phyloP scores from a whole-genome alignment of 2,797 vertebrate genomes.

The Sebastes taczanowskii region DNA sequence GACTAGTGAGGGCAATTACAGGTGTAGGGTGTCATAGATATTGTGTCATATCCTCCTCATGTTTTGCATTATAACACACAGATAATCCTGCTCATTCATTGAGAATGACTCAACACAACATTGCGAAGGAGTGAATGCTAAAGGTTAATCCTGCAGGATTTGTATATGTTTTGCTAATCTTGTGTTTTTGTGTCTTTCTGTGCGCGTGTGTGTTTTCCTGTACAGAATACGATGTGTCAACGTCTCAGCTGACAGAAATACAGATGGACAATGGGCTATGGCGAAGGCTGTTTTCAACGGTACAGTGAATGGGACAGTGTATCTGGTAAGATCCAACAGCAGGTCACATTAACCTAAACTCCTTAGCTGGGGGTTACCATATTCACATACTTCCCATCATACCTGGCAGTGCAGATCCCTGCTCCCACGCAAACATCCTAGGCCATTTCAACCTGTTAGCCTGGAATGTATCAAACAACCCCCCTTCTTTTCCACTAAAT shows the following conservation, averaged over 20 bases:
- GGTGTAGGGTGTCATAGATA: constrained; percentile 30
- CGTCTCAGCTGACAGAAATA: constrained; percentile 54
- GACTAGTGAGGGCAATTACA: constrained; percentile 10
- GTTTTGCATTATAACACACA: constrained; percentile 3
- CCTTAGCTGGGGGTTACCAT: constrained; percentile 77
- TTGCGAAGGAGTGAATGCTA: background rate
- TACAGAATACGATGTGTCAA: constrained; percentile 81
- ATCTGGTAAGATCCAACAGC: constrained; percentile 72
- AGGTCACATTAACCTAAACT: constrained; percentile 49
- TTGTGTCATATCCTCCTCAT: background rate
- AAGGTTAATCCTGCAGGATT: background rate
- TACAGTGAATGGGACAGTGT: constrained; percentile 74
- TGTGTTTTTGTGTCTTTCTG: constrained; percentile 2
- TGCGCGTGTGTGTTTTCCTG: background rate
- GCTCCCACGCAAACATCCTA: constrained; percentile 75
- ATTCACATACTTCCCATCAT: constrained; percentile 81
- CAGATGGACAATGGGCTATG: constrained; percentile 67
- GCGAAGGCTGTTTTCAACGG: constrained; percentile 76
- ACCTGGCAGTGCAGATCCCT: constrained; percentile 59
- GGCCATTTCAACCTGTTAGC: constrained; percentile 84
- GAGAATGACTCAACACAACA: constrained; percentile 33
- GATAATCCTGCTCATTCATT: constrained; percentile 2
- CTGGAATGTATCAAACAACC: constrained; percentile 67
- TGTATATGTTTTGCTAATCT: background rate
- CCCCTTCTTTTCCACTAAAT: constrained; percentile 16